Base-by-base conservation (phyloP, 2,888 invertebrate species). In the Drosophila robusta region DNA sequence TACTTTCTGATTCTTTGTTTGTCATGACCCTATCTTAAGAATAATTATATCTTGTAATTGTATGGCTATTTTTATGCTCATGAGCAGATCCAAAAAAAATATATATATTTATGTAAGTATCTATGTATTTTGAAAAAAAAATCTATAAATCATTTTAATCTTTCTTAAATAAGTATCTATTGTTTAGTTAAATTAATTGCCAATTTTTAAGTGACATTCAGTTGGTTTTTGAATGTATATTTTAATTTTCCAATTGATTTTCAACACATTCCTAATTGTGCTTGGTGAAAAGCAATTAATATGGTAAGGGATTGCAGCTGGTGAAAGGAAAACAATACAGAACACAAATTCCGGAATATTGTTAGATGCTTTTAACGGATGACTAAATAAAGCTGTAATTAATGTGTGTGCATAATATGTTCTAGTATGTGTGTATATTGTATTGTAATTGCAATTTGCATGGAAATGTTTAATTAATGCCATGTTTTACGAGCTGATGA, bases 381-480 rank as follows among this genome's bases (percentile, higher is more conserved):
- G 74, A 69, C 73, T 72, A 58, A 70, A 50, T 69, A 64, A 68
- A 57, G 52, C 75, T 75, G 64, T 70, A 80, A 78, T 78, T 63
- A 68, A 79, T 81, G 64, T 66, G 44, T 38, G 50, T 49, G 38
- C n/a, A 42, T 46, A 51, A 38, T 64, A 22, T 42, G 51, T 22
- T 9, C 29, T 9, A 41, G 5, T 54, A 16, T 44, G 42, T 38
- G 22, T 41, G 18, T 47, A 51, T 52, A 46, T 52, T 56, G 12
- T 49, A 26, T 64, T 74, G 84, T 65, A 77, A 75, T 78, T 70
- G 69, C 83, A 80, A 80, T 82, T 82, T 76, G 68, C 63, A 68
- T 76, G 63, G 55, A 72, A 86, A 80, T 82, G 78, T 80, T 78
- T 83, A 80, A 86, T 82, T 82, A 82, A 82, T 86, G 77, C 38